These are phyloP conservation scores for Cololabis saira DNA, from an alignment of 2,113 vertebrate genomes.

Conservation along the genomic window DNA sequence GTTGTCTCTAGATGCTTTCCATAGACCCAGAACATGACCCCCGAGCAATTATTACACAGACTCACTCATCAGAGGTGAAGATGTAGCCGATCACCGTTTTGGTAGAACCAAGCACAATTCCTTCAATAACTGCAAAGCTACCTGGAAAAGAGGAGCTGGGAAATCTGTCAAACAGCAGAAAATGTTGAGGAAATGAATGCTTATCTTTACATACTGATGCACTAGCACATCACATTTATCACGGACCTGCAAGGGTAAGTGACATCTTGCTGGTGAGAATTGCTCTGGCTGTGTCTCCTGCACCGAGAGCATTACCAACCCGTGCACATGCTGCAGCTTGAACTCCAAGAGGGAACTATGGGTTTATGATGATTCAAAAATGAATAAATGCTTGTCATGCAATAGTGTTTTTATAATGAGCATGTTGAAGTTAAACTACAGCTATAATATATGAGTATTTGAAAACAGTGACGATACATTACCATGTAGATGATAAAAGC, in stretches of 20 bases:
- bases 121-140: conserved; percentile 75
- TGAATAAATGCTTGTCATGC: background rate
- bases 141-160: conserved; percentile 63
- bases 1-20: too few relatives aligned
- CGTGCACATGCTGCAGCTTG: conserved; percentile 84
- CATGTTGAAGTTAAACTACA: background rate
- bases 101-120: conserved; percentile 73
- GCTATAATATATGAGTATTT: background rate
- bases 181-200: background rate
- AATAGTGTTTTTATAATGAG: background rate
- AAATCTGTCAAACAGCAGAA: conserved; percentile 45
- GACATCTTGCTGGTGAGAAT: conserved; percentile 79
- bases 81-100: conserved; percentile 85
- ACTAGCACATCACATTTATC: background rate
- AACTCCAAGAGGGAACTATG: conserved; percentile 86
- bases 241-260: conserved; percentile 83
- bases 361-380: conserved; percentile 41
- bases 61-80: conserved; percentile 88
- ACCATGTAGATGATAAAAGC: conserved; percentile 87
- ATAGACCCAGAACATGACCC: too few relatives aligned
- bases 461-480: conserved; percentile 21
- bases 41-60: too few relatives aligned
- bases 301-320: conserved; percentile 89
- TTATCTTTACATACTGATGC: background rate
- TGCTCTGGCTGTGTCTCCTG: conserved; percentile 82